These are phyloP conservation scores for Agrotis puta DNA, from an alignment of 2,888 invertebrate genomes.

Conservation along the genomic window DNA sequence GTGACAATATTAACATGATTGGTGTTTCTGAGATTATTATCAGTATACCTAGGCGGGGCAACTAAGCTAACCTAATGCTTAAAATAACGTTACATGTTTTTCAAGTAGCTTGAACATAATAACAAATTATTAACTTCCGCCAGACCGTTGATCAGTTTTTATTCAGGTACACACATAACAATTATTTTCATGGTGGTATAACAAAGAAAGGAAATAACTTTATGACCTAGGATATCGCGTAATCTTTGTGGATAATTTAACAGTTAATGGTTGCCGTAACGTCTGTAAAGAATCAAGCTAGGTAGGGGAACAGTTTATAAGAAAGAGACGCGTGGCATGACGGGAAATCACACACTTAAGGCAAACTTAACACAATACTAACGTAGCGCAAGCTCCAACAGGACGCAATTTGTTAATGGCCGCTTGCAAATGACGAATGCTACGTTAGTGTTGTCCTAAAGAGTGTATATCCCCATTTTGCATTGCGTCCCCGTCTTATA, in stretches of 20 bases:
- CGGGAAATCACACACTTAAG: no score
- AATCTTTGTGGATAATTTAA: slow-evolving; percentile 21
- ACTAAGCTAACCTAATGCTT: background rate
- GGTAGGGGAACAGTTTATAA: background rate
- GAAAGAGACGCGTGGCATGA: no score
- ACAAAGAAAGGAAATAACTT: slow-evolving; percentile 43
- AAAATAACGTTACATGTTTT: background rate
- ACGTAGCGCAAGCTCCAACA: no score
- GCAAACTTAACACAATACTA: no score
- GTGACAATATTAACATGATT: no score
- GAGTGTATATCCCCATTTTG: no score
- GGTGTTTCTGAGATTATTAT: background rate
- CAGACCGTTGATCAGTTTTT: background rate
- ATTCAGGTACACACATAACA: background rate
- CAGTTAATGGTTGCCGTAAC: background rate
- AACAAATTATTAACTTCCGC: slow-evolving; percentile 20
- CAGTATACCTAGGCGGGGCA: background rate
- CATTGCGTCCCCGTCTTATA: no score
- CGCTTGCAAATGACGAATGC: no score
- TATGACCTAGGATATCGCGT: slow-evolving; percentile 33
- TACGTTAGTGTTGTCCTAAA: no score
- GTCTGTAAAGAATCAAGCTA: background rate
- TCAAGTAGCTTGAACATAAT: background rate
- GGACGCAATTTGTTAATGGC: no score
- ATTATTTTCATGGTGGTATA: slow-evolving; percentile 31